phyloP scores from a whole-genome alignment of 2,113 vertebrate species.

The Platycercus adscitus region DNA sequence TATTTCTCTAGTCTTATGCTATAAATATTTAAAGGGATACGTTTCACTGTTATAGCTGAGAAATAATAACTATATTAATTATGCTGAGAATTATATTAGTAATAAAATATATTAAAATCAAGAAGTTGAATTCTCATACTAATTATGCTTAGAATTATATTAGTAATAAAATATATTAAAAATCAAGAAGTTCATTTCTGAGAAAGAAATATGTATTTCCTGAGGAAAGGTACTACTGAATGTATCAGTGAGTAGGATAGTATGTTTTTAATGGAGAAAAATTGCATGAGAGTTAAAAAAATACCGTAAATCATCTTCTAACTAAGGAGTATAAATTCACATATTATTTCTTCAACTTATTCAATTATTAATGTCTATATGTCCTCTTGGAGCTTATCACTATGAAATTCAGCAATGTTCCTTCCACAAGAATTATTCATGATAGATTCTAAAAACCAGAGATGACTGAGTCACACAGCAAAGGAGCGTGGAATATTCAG shows the following conservation, averaged over 20 bases:
- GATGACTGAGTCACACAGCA: not conserved
- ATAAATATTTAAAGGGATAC: not conserved
- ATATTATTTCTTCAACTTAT: conserved; percentile 16
- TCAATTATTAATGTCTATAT: conserved; percentile 42
- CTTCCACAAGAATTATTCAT: conserved; percentile 50
- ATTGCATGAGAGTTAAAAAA: not conserved
- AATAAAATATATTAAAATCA: not conserved
- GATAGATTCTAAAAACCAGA: not conserved
- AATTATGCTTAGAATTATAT: not conserved
- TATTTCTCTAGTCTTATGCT: not conserved
- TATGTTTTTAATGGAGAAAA: not conserved
- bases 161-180: not conserved
- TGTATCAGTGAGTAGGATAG: not conserved
- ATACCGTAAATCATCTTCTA: not conserved
- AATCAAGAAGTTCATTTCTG: not conserved
- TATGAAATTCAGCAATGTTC: not conserved
- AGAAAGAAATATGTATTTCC: not conserved
- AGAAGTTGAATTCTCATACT: not conserved
- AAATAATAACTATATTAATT: not conserved
- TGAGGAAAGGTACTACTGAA: not conserved
- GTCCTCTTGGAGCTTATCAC: not conserved
- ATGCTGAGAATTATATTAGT: not conserved
- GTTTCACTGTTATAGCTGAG: not conserved
- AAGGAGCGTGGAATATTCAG: not conserved
- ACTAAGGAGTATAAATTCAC: not conserved